Percentiles rank a stretch among this genome's conserved stretches.
Conservation (phyloP, 2,888 invertebrate species). For the Mimachlamys varia region DNA sequence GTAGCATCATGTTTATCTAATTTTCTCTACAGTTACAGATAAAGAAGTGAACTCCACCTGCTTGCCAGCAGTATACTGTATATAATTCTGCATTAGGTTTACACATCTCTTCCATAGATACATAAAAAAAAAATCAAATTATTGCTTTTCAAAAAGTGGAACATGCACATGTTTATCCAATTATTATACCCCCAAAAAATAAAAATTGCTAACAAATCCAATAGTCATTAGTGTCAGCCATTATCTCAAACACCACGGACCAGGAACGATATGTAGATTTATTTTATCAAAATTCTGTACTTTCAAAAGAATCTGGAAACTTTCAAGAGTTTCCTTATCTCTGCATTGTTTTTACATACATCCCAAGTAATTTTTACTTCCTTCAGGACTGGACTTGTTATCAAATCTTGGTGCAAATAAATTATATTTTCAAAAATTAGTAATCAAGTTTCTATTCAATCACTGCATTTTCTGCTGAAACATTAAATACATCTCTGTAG, state of each 20-base stretch:
- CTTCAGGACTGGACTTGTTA: neutral
- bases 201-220: neutral
- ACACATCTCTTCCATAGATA: neutral
- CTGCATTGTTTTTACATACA: neutral
- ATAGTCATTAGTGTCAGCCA: neutral
- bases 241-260: neutral
- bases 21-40: too few species aligned
- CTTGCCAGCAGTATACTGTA: neutral
- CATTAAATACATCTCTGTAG: neutral
- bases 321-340: neutral
- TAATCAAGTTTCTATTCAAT: neutral
- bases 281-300: neutral
- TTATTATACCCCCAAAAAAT: neutral
- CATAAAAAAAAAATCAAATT: neutral
- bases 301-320: neutral
- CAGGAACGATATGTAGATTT: neutral
- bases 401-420: neutral
- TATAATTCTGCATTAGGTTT: neutral
- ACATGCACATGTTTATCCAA: too few species aligned
- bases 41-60: too few species aligned
- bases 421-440: neutral
- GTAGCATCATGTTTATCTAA: too few species aligned
- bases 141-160: neutral
- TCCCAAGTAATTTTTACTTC: neutral
- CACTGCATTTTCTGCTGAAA: neutral